Evolutionary conservation across 2,888 invertebrate species (phyloP), one percentile per base, ranked within the genome.

Genomic region (Melanargia galathea): DNA sequence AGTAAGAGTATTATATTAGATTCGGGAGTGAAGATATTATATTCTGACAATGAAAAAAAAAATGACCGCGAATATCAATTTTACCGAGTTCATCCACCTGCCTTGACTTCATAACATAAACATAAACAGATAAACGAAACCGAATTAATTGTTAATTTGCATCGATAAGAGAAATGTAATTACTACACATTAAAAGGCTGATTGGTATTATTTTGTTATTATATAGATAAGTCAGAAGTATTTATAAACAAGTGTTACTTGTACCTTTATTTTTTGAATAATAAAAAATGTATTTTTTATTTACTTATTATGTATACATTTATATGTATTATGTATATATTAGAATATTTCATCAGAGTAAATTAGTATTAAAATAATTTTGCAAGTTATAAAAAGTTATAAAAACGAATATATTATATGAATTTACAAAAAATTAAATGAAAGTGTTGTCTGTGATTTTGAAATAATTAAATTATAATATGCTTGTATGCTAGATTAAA

Each of bases 81-180:
- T 38, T 54, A 24, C 35, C 46, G 35, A 55, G 61, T 38, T 61
- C 54, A 33, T 38, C 35, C 18, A 61, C 46, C 45, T 13, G 45
- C 60, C 54, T 61, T 55, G 61, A 61, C 45, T 52, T 18, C 16
- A n/a, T 55, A 48, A 24, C 16, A 20, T 49, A 49, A 48, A 24
- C 16, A 20, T 49, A 49, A 59, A 49, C 55, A 55, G n/a, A 48
- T 20, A 18, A 24, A 60, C 10, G 60, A 51, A 64, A 57, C 38
- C 26, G 13, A 16, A 57, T 24, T 43, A 64, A 64, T 61, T 18
- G 30, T 48, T 43, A n/a, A 40, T 59, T 46, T 61, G 13, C 43
- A 38, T 61, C 16, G 30, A 51, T 30, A 18, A 49, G 24, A 4
- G 22, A 46, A 49, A 30, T 30, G 45, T 45, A 45, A 45, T 45